Conservation (phyloP, 2,113 vertebrate species). For the Grammomys surdaster region DNA sequence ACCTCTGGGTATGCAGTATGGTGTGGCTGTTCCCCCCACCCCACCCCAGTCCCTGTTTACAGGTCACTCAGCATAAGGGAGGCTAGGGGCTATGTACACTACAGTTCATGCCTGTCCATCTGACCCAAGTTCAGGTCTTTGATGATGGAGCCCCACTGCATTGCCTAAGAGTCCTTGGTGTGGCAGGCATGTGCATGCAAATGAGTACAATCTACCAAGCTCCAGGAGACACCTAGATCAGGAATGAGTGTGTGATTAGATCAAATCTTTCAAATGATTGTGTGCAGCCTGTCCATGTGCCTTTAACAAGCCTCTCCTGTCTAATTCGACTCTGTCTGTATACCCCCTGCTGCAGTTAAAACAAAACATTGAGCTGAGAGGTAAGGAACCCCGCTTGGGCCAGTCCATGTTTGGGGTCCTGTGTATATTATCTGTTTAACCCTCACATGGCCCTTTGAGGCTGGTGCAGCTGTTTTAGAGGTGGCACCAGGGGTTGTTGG, state of each 20-base stretch:
- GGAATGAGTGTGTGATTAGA: not conserved
- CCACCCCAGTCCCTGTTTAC: not conserved
- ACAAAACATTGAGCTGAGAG: not conserved
- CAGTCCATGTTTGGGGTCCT: not conserved
- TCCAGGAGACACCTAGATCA: rapidly evolving
- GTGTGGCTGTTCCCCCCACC: rapidly evolving
- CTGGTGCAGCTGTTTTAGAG: not conserved
- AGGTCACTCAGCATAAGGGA: too few species aligned
- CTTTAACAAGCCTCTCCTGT: not conserved
- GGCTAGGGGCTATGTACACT: rapidly evolving
- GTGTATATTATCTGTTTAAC: too few species aligned
- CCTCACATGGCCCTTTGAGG: not conserved
- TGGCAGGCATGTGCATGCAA: not conserved
- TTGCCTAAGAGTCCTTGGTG: rapidly evolving
- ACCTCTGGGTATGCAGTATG: rapidly evolving
- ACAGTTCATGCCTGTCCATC: rapidly evolving
- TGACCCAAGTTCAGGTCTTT: rapidly evolving
- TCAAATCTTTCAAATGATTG: not conserved
- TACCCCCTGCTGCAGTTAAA: not conserved
- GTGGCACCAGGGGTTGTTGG: not conserved
- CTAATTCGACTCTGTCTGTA: not conserved
- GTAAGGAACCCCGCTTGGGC: not conserved
- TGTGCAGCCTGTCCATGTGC: not conserved
- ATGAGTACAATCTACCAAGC: not conserved
- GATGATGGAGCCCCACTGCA: too few species aligned